Percentiles rank a stretch among this genome's conserved stretches.
phyloP scores from a whole-genome alignment of 35 echinoderm and acorn worm genomes.

The Stichopus chloronotus region DNA sequence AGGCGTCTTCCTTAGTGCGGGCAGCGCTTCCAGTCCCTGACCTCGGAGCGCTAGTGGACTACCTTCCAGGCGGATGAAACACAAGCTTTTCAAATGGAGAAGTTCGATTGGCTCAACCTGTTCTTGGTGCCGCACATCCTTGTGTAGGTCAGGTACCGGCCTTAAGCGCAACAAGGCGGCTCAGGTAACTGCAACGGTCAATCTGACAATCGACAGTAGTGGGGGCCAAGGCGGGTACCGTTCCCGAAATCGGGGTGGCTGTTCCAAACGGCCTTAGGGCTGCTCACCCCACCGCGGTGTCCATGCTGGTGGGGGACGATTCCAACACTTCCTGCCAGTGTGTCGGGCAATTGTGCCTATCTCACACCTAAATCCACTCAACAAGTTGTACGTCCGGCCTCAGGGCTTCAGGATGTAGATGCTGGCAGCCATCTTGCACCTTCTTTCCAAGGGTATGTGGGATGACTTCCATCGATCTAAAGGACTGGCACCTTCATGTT shows the following conservation, averaged over 20 bases:
- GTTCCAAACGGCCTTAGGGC: too few relatives aligned
- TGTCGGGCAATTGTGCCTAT: not conserved
- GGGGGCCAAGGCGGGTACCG: too few relatives aligned
- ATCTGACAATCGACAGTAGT: too few relatives aligned
- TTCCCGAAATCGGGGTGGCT: too few relatives aligned
- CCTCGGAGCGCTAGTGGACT: not conserved
- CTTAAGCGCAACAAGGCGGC: too few relatives aligned
- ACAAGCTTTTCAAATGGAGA: not conserved
- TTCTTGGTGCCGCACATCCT: not conserved
- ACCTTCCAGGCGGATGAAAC: not conserved
- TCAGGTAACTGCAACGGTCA: too few relatives aligned
- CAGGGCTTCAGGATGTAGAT: constrained; percentile 51
- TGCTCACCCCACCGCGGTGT: too few relatives aligned
- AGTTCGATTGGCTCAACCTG: not conserved
- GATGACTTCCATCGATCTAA: constrained; percentile 46
- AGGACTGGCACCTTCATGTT: constrained; percentile 57
- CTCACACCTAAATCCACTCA: constrained; percentile 57
- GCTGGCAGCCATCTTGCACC: constrained; percentile 7
- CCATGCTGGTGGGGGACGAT: too few relatives aligned
- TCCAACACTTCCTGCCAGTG: too few relatives aligned
- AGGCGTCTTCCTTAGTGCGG: not conserved
- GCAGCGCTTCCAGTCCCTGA: not conserved
- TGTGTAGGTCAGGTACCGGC: not conserved
- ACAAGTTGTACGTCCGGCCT: constrained; percentile 24
- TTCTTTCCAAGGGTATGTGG: constrained; percentile 6